Percentiles rank a stretch among this genome's conserved stretches.
Evolutionary conservation across 92 coral and sea anemone genomes (phyloP).

Genomic region (Pocillopora grandis): DNA sequence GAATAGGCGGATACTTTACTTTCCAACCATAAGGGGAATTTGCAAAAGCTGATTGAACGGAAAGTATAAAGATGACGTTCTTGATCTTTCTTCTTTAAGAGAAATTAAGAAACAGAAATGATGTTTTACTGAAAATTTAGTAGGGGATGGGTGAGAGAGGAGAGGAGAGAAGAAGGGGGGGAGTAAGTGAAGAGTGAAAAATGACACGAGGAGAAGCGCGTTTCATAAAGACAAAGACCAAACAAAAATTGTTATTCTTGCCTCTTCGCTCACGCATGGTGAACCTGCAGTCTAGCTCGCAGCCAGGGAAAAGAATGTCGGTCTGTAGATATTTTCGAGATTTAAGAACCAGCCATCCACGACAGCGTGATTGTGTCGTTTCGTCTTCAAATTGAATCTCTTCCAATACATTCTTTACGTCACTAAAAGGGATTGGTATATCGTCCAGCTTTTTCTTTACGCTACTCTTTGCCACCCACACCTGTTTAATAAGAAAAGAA

Average conservation of each 20-base stretch:
- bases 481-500: not conserved
- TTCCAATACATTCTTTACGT: conserved; percentile 22
- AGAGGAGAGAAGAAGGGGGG: too few relatives aligned
- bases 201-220: not conserved
- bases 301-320: conserved; percentile 30
- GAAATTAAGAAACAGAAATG: too few relatives aligned
- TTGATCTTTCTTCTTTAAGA: too few relatives aligned
- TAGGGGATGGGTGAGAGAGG: too few relatives aligned
- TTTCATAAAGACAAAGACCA: too few relatives aligned
- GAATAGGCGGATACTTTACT: too few relatives aligned
- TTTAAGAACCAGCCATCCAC: conserved; percentile 20
- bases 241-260: not conserved
- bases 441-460: conserved; percentile 1
- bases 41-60: too few relatives aligned
- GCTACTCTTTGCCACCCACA: conserved; percentile 10
- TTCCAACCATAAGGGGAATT: too few relatives aligned
- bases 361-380: conserved; percentile 1
- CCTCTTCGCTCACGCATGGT: conserved; percentile 21
- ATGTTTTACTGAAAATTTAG: too few relatives aligned
- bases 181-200: too few relatives aligned
- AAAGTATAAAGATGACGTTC: too few relatives aligned
- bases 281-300: conserved; percentile 16
- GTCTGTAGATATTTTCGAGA: conserved; percentile 21
- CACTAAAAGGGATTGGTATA: conserved; percentile 28
- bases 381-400: conserved; percentile 28